Base-by-base conservation (phyloP, 2,797 vertebrate species). In the Melanogrammus aeglefinus region DNA sequence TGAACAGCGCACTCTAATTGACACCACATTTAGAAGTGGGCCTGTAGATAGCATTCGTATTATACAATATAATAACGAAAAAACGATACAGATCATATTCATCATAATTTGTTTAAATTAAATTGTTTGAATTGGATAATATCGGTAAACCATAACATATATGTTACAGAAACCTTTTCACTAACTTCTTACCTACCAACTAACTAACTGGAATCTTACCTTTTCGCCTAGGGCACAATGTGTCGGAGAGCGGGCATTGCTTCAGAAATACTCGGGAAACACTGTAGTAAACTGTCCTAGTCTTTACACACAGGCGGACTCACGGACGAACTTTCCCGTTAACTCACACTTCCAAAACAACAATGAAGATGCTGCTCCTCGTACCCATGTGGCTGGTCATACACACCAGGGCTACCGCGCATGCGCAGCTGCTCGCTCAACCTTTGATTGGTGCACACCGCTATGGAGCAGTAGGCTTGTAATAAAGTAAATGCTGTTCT, bases 191-290 rank as follows among this genome's bases (percentile, higher is more conserved):
- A 70, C 41, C 2, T 3, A n/a, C 1, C 1, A 47, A 44, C 41
- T 44, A 16, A 44, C 41, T 21, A 10, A 5, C 8, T 8, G 6
- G 7, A 10, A 3, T 81, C 91, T 88, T 92, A 92, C 92, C 91
- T 86, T 4, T 18, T 63, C 16, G 85, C 79, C 51, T 84, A 89
- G 29, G 87, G 86, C 84, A 75, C 83, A 41, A 84, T 78, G 89
- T 87, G 85, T 27, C 83, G 76, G n/a, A 7, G 76, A 69, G 82
- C 78, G 84, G 82, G n/a, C 91, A 92, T 92, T 4, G 66, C 80
- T 12, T 84, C 81, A 77, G 79, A 13, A 82, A 78, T 72, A 82
- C 36, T 77, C 6, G 4, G 63, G 36, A 77, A 83, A 82, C 74
- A 77, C 38, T 6, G 74, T 2, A 78, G 57, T 78, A 57, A 77